Base-by-base conservation (phyloP, 2,113 vertebrate genomes). In the Petromus typicus region DNA sequence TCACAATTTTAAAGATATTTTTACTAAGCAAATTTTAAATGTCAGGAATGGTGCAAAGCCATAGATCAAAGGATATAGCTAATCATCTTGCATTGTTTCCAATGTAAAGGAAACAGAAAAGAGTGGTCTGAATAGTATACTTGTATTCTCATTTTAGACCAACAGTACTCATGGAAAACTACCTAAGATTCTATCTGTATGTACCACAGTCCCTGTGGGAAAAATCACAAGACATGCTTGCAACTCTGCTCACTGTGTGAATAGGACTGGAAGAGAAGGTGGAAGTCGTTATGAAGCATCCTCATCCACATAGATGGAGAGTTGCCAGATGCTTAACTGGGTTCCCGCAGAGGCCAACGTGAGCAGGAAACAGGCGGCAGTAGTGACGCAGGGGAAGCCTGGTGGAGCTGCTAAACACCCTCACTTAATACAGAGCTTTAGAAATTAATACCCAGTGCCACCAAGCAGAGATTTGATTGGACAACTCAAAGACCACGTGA, bases 361-460 rank as follows among this genome's bases (percentile, higher is more conserved):
- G 98, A 98, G 94, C 98, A 99, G 99, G 98, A 99, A 98, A 98
- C 98, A 98, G 98, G 95, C 80, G 97, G 96, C 85, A 64, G 56
- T 34, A 64, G 87, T 99, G 98, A 99, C 98, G 98, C 97, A 98
- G 91, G 90, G 98, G 98, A 99, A 98, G 95, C 97, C 95, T 98
- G 98, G 96, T 96, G 81, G 97, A 92, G 96, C 96, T 98, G 92
- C 90, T 96, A 14, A 83, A 81, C 94, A 82, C 95, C 64, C 85
- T 94, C 59, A 56, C 92, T 96, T 40, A 0, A 75, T 0, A 9
- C 94, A 85, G 73, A 96, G 18, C 59, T 93, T 71, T 32, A 94
- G 73, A 84, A 97, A 95, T 69, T 32, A 81, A 85, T 84, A 25
- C 27, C 67, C 78, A 64, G 1, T 23, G 56, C 48, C 43, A 12